A percentile compares a stretch with the other conserved stretches of the same genome.
These are phyloP conservation scores for Cepaea nemoralis DNA, from an alignment of 1,140 invertebrate genomes.

Conservation along the genomic window DNA sequence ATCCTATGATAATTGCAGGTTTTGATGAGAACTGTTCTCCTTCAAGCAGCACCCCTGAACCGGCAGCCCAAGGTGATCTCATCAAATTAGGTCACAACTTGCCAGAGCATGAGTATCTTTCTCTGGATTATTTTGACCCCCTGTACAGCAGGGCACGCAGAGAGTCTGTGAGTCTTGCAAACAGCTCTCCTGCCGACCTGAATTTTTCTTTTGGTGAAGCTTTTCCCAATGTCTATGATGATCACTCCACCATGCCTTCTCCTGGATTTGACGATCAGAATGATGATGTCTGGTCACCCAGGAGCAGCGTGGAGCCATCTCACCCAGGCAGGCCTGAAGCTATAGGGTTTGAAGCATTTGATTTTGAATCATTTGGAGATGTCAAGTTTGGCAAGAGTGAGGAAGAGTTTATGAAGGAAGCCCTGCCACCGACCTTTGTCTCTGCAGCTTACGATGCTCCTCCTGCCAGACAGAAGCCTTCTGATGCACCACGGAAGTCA, in stretches of 20 bases:
- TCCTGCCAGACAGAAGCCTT: neutral
- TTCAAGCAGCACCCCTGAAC: constrained; percentile 15
- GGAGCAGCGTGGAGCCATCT: too few relatives aligned
- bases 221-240: constrained; percentile 41
- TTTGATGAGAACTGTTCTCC: constrained; percentile 35
- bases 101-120: constrained; percentile 64
- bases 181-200: constrained; percentile 9
- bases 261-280: constrained; percentile 15
- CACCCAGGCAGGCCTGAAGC: neutral
- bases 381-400: constrained; percentile 42
- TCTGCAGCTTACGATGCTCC: constrained; percentile 4
- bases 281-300: constrained; percentile 24
- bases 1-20: neutral
- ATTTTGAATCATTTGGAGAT: constrained; percentile 35
- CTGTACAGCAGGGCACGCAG: constrained; percentile 57
- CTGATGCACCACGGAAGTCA: neutral
- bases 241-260: constrained; percentile 11
- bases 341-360: constrained; percentile 45
- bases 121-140: constrained; percentile 65
- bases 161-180: constrained; percentile 49
- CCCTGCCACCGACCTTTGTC: neutral
- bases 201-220: constrained; percentile 54
- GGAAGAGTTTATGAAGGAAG: constrained; percentile 40
- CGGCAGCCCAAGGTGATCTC: constrained; percentile 36
- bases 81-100: constrained; percentile 22